phyloP scores from a whole-genome alignment of 2,888 invertebrate species.

The Melieria picta region DNA sequence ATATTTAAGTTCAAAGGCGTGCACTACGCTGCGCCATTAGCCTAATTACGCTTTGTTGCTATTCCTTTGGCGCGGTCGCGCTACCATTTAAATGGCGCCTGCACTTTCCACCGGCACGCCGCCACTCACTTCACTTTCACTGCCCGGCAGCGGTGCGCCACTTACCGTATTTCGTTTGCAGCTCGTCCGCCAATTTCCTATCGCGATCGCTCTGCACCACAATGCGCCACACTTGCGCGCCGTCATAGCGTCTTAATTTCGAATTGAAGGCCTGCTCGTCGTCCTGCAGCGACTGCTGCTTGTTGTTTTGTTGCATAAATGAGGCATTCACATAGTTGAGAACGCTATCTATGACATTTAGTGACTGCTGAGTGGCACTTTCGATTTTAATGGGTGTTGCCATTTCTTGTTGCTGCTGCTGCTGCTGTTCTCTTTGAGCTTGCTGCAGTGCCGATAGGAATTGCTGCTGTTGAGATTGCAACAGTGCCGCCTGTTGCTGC shows the following conservation, averaged over 20 bases:
- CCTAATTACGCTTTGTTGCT: conserved; percentile 15
- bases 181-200: conserved; percentile 68
- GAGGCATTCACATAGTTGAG: conserved; percentile 61
- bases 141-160: conserved; percentile 26
- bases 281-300: conserved; percentile 35
- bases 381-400: conserved; percentile 20
- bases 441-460: not conserved
- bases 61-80: not conserved
- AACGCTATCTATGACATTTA: conserved; percentile 54
- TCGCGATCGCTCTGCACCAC: conserved; percentile 68
- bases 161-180: conserved; percentile 72
- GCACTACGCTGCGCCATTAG: conserved; percentile 20
- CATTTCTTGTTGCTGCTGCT: conserved; percentile 17
- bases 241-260: conserved; percentile 73
- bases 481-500: not conserved
- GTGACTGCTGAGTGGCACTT: conserved; percentile 35
- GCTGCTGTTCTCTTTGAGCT: conserved; percentile 17
- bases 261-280: conserved; percentile 48
- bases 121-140: conserved; percentile 19
- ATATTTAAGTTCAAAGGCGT: conserved; percentile 1
- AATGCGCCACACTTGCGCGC: conserved; percentile 82
- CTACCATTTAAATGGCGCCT: conserved; percentile 1
- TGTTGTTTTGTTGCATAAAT: conserved; percentile 43
- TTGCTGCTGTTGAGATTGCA: not conserved
- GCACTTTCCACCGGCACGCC: conserved; percentile 14